Base-by-base conservation (phyloP, 2,888 invertebrate species). In the Acronicta leporina region DNA sequence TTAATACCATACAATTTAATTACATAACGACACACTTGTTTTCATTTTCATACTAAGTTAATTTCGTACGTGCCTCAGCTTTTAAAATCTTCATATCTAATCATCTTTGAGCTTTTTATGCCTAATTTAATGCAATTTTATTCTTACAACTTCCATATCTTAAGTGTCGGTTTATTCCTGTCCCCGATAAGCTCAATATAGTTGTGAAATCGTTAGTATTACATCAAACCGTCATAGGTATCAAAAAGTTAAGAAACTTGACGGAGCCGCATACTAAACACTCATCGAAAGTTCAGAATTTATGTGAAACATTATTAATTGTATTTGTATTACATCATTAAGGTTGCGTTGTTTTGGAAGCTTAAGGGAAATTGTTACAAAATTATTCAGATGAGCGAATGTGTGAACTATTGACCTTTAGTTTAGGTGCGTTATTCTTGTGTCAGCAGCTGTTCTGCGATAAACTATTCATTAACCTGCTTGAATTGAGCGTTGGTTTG, bases 361-460 rank as follows among this genome's bases (percentile, higher is more conserved):
- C 15, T 15, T 50, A 69, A 66, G 68, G 53, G 55, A 69, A 41
- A 54, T 47, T 46, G 56, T 79, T 75, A 64, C 71, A 57, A 65
- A 65, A 75, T 64, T 48, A 67, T 75, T 57, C 51, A 61, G 51
- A 52, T 59, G 46, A 57, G 59, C 44, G 57, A 68, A 61, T 47
- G 64, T 48, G 57, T 57, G 63, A 46, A 45, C 57, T 30, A 55
- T 50, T 76, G 72, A 76, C 68, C 55, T 74, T 54, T 59, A 47
- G 40, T 50, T 57, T 55, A 13, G 44, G 47, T 50, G 47, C 33
- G 11, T 50, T 47, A 49, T 45, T 48, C 43, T 63, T 46, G 44
- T 56, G 60, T 68, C 64, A 75, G 8, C 44, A 15, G 42, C 15
- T 15, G 33, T 41, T 11, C 10, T 33, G 42, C 41, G n/a, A 47